Evolutionary conservation across 2,888 invertebrate genomes (phyloP).

Genomic region (Willowsia nigromaculata): DNA sequence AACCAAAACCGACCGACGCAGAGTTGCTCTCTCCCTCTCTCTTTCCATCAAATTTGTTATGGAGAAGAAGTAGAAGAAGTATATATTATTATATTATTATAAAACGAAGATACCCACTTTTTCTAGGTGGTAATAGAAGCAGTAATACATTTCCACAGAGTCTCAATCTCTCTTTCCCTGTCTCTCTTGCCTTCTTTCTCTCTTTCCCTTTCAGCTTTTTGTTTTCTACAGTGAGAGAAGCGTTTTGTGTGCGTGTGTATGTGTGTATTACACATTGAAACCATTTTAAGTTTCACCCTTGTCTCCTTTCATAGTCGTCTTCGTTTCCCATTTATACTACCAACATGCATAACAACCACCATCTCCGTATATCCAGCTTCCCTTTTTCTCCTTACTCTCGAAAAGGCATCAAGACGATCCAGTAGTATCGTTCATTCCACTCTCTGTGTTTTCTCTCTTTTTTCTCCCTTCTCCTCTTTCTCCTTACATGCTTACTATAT

Average conservation of each 20-base stretch:
- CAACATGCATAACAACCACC: neutral
- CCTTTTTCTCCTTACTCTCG: neutral
- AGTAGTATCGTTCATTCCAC: neutral
- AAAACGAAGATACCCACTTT: neutral
- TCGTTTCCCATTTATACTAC: constrained; percentile 50
- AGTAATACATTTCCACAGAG: no score
- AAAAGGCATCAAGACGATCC: neutral
- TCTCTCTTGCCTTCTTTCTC: constrained; percentile 40
- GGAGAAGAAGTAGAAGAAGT: neutral
- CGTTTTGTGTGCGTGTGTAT: neutral
- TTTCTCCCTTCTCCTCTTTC: neutral
- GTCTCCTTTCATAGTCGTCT: constrained; percentile 28
- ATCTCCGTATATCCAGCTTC: constrained; percentile 13
- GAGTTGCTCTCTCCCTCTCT: constrained; percentile 57
- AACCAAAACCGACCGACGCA: constrained; percentile 78
- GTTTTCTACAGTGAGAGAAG: neutral
- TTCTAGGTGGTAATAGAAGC: no score
- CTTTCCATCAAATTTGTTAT: constrained; percentile 40
- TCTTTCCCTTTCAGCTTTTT: neutral
- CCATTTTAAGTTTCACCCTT: constrained; percentile 67
- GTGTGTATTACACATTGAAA: constrained; percentile 27
- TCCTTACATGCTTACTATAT: neutral
- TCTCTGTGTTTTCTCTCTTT: neutral
- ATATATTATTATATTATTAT: neutral
- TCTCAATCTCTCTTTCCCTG: constrained; percentile 15